Conservation (phyloP, 2,888 invertebrate genomes). For the Kryphioiulus occultus region DNA sequence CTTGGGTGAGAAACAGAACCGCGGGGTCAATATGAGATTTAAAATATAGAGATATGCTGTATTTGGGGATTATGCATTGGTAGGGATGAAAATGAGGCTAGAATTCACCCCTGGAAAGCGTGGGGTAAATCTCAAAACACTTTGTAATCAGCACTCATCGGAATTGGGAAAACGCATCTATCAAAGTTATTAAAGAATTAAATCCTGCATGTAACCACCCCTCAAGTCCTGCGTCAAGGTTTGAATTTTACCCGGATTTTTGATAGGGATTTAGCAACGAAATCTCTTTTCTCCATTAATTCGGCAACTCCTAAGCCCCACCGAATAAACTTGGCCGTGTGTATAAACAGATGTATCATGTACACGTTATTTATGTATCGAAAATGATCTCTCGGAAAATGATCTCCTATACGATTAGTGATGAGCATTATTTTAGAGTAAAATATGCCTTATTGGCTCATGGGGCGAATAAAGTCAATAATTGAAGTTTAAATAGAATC, state of each 20-base stretch:
- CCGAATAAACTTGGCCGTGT: background rate
- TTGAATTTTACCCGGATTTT: background rate
- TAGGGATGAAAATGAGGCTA: background rate
- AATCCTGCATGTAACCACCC: background rate
- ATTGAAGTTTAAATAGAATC: too few species aligned
- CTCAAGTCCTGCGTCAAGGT: background rate
- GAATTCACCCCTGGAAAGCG: background rate
- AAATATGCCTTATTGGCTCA: background rate
- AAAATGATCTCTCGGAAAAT: background rate
- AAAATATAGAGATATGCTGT: background rate
- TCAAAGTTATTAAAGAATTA: conserved; percentile 5
- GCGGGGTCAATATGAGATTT: background rate
- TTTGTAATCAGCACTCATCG: background rate
- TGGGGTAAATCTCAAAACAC: background rate
- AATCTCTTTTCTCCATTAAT: background rate
- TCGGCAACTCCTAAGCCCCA: background rate
- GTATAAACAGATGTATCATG: background rate
- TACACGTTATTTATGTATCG: background rate
- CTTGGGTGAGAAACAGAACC: background rate
- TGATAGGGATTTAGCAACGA: background rate
- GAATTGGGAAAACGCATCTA: background rate
- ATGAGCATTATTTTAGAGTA: background rate
- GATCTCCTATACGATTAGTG: background rate
- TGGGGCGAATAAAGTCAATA: too few species aligned
- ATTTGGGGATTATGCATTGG: background rate